A percentile compares a stretch with the other conserved stretches of the same genome.
Conservation (phyloP, 2,888 invertebrate species). For the Xylophagus ater region DNA sequence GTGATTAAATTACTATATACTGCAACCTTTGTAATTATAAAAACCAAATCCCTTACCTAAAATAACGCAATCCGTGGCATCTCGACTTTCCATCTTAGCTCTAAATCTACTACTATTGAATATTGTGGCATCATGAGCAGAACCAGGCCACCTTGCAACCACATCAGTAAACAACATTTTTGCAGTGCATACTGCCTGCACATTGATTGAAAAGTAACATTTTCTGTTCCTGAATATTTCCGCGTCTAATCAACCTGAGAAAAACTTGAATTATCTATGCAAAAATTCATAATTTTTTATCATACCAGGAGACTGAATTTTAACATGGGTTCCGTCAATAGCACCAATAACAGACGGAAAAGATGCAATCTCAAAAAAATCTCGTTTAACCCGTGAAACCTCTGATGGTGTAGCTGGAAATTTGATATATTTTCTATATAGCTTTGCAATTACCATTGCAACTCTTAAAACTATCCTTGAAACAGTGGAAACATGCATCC, state of each 20-base stretch:
- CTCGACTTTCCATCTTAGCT: not conserved
- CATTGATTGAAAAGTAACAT: slow-evolving; percentile 6
- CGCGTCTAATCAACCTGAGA: slow-evolving; percentile 1
- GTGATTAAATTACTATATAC: too few species aligned
- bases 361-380: not conserved
- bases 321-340: not conserved
- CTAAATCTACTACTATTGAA: not conserved
- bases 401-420: not conserved
- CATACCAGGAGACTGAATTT: slow-evolving; percentile 1
- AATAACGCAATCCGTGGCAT: not conserved
- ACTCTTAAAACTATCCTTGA: not conserved
- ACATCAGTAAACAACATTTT: not conserved
- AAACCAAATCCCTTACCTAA: not conserved
- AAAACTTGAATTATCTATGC: too few species aligned
- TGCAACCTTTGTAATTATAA: too few species aligned
- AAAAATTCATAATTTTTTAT: too few species aligned
- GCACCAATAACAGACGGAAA: not conserved
- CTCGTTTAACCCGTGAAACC: not conserved
- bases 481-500: not conserved
- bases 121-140: not conserved
- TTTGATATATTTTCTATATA: not conserved
- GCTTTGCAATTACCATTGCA: not conserved
- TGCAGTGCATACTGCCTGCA: slow-evolving; percentile 1
- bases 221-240: slow-evolving; percentile 8
- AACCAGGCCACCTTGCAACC: not conserved